Evolutionary conservation across 1,140 invertebrate genomes (phyloP).

Genomic region (Sarcophaga bullata): DNA sequence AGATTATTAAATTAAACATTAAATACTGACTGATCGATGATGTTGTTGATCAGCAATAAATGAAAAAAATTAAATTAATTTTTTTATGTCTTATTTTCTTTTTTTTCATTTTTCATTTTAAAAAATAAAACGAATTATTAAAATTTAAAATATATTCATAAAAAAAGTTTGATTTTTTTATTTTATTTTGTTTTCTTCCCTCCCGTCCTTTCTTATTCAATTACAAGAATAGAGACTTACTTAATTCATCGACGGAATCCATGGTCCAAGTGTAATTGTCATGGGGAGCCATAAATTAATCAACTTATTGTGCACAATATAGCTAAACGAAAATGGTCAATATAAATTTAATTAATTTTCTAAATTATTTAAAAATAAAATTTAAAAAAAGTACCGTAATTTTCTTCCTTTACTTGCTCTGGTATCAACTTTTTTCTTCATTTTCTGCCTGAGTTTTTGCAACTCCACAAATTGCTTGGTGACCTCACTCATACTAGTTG

Average conservation of each 20-base stretch:
- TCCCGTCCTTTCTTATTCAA: conserved; percentile 39
- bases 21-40: neutral
- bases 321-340: conserved; percentile 64
- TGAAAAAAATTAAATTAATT: neutral
- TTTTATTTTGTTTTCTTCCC: neutral
- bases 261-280: conserved; percentile 78
- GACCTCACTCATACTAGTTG: conserved; percentile 83
- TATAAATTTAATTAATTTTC: neutral
- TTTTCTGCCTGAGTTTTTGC: conserved; percentile 88
- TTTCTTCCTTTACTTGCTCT: conserved; percentile 92
- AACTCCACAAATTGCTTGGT: conserved; percentile 89
- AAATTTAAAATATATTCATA: conserved; percentile 29
- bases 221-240: conserved; percentile 85
- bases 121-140: conserved; percentile 38
- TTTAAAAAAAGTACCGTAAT: conserved; percentile 69
- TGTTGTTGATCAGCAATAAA: neutral
- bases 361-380: neutral
- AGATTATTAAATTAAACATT: neutral
- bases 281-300: conserved; percentile 92
- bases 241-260: conserved; percentile 82
- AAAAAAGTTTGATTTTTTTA: neutral
- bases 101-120: neutral
- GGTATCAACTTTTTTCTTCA: conserved; percentile 91
- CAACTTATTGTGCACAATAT: conserved; percentile 89
- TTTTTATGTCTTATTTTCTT: neutral